These are phyloP conservation scores for Cheilosia scutellata DNA, from an alignment of 2,888 invertebrate species.

Conservation along the genomic window DNA sequence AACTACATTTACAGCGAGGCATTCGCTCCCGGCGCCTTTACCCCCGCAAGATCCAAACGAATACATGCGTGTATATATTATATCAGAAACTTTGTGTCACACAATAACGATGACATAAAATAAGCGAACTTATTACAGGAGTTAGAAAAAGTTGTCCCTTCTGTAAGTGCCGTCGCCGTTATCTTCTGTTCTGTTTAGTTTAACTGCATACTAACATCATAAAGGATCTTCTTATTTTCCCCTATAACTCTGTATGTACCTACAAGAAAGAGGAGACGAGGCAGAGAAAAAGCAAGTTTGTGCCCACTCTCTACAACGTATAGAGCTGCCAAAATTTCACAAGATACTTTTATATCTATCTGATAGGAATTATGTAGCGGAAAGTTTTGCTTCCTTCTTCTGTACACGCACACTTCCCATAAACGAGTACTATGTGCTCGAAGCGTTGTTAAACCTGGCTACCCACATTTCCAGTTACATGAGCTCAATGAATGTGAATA, in stretches of 20 bases:
- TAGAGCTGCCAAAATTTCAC: slow-evolving; percentile 14
- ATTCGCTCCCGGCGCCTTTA: neutral
- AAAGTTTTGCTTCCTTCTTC: slow-evolving; percentile 11
- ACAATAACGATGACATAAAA: slow-evolving; percentile 74
- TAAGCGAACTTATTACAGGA: slow-evolving; percentile 74
- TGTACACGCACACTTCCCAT: neutral
- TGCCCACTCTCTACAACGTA: too few relatives aligned
- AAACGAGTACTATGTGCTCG: neutral
- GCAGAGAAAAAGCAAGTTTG: neutral
- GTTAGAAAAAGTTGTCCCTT: slow-evolving; percentile 63
- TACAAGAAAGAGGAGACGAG: slow-evolving; percentile 17
- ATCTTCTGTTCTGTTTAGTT: slow-evolving; percentile 21
- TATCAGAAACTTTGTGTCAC: slow-evolving; percentile 75
- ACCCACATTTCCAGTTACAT: too few relatives aligned
- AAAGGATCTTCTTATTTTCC: slow-evolving; percentile 11
- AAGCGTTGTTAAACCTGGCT: neutral
- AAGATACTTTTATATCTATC: slow-evolving; percentile 49
- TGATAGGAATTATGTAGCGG: slow-evolving; percentile 38
- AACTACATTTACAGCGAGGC: slow-evolving; percentile 32
- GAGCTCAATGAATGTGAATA: neutral
- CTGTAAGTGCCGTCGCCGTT: neutral
- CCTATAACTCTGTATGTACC: neutral
- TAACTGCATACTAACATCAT: slow-evolving; percentile 36
- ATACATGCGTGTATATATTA: slow-evolving; percentile 70
- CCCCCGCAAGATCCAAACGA: neutral